Evolutionary conservation across 2,888 invertebrate species (phyloP), one percentile per base, ranked within the genome.

Genomic region (Electrophaes corylata): DNA sequence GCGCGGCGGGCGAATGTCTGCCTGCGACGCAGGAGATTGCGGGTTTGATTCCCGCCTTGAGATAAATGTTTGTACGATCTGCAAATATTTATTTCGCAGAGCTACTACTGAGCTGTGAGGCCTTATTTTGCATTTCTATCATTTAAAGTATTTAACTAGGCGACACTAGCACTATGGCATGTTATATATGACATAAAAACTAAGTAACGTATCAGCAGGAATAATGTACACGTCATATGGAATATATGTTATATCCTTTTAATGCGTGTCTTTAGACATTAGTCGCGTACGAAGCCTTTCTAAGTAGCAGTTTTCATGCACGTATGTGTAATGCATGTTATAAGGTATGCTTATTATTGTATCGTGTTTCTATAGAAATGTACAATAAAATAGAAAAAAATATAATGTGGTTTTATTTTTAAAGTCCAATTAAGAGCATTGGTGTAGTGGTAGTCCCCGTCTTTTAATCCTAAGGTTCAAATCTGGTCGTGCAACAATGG

Each of bases 331-430:
- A 59, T 67, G 73, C 71, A 72, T 83, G 85, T 82, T 84, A 79
- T 76, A 79, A 76, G 72, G 70, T 80, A 79, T 78, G 88, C 88
- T 88, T 87, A 78, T 75, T 80, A 75, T 72, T 81, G 81, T 86
- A 86, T 82, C 79, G 81, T 84, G 86, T 89, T 88, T 87, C 75
- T 82, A 79, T 80, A 80, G 79, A 76, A 71, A 86, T 87, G 84
- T 89, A 89, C 81, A 89, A 88, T 90, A 89, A 87, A 88, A 72
- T 71, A 76, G 78, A 75, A 78, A 84, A 79, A 77, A 73, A 65
- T 68, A 54, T n/a, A 29, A 16, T 26, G 10, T 56, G 47, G 68
- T 66, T 71, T 64, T 26, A 26, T 43, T 43, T 26, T 40, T n/a
- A 35, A n/a, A n/a, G n/a, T n/a, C n/a, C n/a, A n/a, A n/a, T n/a